Evolutionary conservation across 2,113 vertebrate species (phyloP).

Genomic region (Phyllostomus discolor): DNA sequence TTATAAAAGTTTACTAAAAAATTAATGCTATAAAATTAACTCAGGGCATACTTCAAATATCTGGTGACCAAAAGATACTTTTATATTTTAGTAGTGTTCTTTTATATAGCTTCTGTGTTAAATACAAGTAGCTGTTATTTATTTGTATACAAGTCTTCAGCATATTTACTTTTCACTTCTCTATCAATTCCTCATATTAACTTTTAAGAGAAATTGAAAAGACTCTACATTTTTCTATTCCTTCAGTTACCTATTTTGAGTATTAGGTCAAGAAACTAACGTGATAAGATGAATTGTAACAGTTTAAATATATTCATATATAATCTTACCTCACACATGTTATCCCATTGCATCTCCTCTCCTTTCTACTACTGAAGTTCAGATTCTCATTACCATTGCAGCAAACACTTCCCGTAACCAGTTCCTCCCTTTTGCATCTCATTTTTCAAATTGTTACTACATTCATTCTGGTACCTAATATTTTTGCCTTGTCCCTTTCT

Average conservation of each 20-base stretch:
- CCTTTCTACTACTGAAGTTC: background rate
- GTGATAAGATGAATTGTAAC: background rate
- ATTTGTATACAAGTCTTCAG: background rate
- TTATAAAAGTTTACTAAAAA: conserved; percentile 27
- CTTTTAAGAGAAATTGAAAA: background rate
- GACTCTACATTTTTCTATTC: background rate
- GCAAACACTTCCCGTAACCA: background rate
- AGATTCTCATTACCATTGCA: background rate
- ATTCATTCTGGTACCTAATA: background rate
- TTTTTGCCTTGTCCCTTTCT: background rate
- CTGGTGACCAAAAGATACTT: background rate
- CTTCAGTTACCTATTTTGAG: background rate
- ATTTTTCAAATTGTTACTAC: background rate
- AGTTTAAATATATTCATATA: background rate
- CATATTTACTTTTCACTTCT: background rate
- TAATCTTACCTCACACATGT: background rate
- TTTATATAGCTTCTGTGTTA: background rate
- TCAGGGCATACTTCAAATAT: background rate
- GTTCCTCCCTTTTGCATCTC: background rate
- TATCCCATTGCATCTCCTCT: background rate
- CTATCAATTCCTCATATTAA: background rate
- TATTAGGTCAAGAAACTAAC: background rate
- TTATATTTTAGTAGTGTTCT: background rate
- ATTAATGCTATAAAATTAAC: conserved; percentile 29
- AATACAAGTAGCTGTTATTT: background rate